phyloP scores from a whole-genome alignment of 1,140 invertebrate genomes.

The Lysiphlebus fabarum region DNA sequence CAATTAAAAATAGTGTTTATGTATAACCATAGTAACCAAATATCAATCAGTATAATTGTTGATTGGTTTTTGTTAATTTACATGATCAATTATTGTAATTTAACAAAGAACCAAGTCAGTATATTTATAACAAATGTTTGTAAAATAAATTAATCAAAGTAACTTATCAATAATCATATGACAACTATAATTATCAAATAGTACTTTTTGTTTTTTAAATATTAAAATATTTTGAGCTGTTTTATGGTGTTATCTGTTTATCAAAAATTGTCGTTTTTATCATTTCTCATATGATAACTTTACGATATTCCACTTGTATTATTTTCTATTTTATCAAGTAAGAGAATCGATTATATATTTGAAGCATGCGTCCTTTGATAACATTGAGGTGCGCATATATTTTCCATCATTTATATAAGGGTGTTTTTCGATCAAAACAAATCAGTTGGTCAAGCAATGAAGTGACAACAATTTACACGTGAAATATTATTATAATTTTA shows the following conservation, averaged over 20 bases:
- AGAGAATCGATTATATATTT: neutral
- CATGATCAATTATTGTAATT: no score
- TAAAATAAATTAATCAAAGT: no score
- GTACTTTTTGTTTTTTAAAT: no score
- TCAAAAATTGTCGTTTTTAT: conserved; percentile 30
- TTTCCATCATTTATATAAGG: neutral
- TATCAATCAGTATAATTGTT: no score
- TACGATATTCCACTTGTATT: neutral
- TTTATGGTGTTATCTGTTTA: conserved; percentile 22
- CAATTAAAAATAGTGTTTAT: no score
- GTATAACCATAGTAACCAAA: no score
- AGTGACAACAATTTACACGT: neutral
- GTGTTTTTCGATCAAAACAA: conserved; percentile 18
- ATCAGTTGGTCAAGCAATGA: conserved; percentile 17
- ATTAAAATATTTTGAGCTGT: neutral
- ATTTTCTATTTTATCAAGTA: neutral
- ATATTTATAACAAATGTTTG: no score
- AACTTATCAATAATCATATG: no score
- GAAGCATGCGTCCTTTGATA: neutral
- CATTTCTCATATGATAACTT: neutral
- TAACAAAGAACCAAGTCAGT: no score
- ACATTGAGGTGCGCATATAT: neutral
- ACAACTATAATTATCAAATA: no score
- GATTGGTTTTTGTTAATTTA: no score
- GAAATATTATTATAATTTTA: conserved; percentile 9